Evolutionary conservation across 1,140 invertebrate species (phyloP), one percentile per base, ranked within the genome.

Genomic region (Aphelinus certus): DNA sequence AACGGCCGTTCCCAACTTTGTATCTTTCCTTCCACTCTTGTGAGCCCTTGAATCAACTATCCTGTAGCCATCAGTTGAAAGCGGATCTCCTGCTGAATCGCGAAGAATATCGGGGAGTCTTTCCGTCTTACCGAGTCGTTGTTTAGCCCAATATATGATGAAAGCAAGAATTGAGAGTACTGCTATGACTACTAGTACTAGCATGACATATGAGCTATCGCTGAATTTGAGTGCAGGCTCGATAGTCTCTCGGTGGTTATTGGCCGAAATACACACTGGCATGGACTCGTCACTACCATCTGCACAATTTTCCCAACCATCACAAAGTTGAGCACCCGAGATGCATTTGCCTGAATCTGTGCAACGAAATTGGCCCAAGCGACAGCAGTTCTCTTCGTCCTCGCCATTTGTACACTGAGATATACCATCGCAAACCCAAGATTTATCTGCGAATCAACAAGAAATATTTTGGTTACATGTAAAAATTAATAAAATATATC

Each of bases 261-360:
- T 84, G 10, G 80, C 73, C 3, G 83, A 81, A 2, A 88, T 84
- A 76, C 93, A 94, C 4, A 88, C 89, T 0, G 90, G 88, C 1
- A 89, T 85, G 3, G 89, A 87, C 82, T 95, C 94, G 82, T 95
- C 93, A 2, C 92, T 91, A 2, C 92, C 92, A 81, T 94, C 93
- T 1, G 91, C 91, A 81, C 94, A 95, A 81, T 94, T 89, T 1
- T 91, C 91, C 83, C 90, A 91, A 0, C 91, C 90, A 84, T 95
- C 92, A 78, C 94, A 94, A 0, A 93, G 79, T 0, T 89, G 79
- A 0, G 87, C 80, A 2, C 89, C 83, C 0, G 91, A 88, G 26
- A 94, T 91, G 73, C 93, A 94, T 3, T 91, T 83, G 3, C 84
- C 86, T 7, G 86, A 92, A 3, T 87, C 88, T 4, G 88, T 89